Conservation (phyloP, 2,113 vertebrate genomes). For the Cyanoramphus novaezelandiae region DNA sequence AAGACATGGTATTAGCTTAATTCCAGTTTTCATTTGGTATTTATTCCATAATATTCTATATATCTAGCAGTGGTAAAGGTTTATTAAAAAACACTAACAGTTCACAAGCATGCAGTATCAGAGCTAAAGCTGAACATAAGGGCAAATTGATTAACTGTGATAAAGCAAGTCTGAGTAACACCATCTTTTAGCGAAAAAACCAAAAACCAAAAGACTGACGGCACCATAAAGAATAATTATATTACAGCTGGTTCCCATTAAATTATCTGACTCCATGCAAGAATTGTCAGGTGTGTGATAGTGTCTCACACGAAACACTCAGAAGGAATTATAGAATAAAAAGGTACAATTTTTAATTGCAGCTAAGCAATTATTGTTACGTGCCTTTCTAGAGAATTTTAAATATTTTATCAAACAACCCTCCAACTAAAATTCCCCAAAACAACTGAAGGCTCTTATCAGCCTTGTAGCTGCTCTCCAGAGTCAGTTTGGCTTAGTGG, state of each 20-base stretch:
- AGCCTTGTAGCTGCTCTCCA: background rate
- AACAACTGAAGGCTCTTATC: background rate
- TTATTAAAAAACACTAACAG: constrained; percentile 64
- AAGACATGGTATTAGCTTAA: constrained; percentile 66
- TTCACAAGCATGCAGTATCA: constrained; percentile 54
- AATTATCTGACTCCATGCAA: background rate
- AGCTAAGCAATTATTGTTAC: background rate
- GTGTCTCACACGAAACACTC: background rate
- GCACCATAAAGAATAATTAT: constrained; percentile 12
- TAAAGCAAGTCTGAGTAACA: constrained; percentile 11
- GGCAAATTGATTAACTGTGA: constrained; percentile 42
- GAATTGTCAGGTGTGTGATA: background rate
- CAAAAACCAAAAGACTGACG: background rate
- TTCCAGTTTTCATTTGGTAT: constrained; percentile 58
- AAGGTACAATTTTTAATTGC: background rate
- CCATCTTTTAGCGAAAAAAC: background rate
- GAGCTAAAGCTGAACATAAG: constrained; percentile 34
- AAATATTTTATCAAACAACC: background rate
- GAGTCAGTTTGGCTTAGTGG: background rate
- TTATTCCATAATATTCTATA: constrained; percentile 56
- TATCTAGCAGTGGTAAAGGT: constrained; percentile 34
- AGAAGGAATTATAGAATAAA: background rate
- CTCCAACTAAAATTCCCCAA: background rate
- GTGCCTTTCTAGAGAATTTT: background rate
- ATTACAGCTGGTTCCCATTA: constrained; percentile 6